A percentile compares a stretch with the other conserved stretches of the same genome.
These are phyloP conservation scores for Porites lutea DNA, from an alignment of 64 coral and sea anemone species.

Conservation along the genomic window DNA sequence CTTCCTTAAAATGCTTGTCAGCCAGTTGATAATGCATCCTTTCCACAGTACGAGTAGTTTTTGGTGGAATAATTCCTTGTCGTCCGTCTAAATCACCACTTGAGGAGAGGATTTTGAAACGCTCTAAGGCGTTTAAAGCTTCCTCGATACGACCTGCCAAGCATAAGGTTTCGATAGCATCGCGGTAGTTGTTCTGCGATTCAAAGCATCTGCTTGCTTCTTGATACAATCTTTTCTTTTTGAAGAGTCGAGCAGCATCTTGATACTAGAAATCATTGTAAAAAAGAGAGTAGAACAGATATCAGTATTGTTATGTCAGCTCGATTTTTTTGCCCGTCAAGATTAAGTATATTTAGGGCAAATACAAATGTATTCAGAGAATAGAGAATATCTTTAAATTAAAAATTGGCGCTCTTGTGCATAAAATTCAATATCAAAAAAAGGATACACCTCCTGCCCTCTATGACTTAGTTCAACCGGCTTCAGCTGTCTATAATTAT, in stretches of 20 bases:
- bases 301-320: too few species aligned
- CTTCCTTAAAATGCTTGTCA: constrained; percentile 59
- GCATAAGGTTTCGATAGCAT: constrained; percentile 63
- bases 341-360: too few species aligned
- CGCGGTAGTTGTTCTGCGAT: constrained; percentile 51
- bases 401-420: too few species aligned
- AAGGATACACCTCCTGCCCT: too few species aligned
- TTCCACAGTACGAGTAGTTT: constrained; percentile 71
- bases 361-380: too few species aligned
- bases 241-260: constrained; percentile 59
- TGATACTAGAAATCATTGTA: constrained; percentile 40
- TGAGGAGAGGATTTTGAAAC: constrained; percentile 41
- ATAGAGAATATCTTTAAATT: too few species aligned
- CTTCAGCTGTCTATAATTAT: too few species aligned
- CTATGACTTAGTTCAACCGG: too few species aligned
- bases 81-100: constrained; percentile 35
- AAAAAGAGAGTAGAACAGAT: neutral
- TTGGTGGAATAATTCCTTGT: constrained; percentile 75
- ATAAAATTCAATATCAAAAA: too few species aligned
- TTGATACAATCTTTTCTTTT: constrained; percentile 27
- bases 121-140: constrained; percentile 57
- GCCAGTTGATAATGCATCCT: constrained; percentile 79
- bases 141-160: constrained; percentile 39
- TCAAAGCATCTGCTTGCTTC: constrained; percentile 70
- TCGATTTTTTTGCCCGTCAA: too few species aligned